Conservation (phyloP, 1,140 invertebrate species). For the Danaus plexippus region DNA sequence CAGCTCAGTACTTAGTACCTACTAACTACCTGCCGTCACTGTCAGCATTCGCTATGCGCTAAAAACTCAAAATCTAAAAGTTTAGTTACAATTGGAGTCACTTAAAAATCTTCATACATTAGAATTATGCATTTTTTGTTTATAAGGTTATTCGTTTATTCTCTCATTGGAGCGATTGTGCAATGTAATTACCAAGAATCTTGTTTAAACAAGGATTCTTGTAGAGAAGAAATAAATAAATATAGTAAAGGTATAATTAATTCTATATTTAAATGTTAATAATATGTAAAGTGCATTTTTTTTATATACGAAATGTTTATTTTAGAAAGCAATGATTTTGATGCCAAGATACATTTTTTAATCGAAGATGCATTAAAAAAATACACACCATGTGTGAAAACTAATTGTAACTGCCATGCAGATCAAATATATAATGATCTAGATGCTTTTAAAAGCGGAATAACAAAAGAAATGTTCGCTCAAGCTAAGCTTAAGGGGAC, state of each 20-base stretch:
- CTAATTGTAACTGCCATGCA: slow-evolving; percentile 76
- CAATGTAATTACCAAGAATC: slow-evolving; percentile 10
- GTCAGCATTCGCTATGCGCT: no score
- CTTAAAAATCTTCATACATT: no score
- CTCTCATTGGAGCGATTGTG: background rate
- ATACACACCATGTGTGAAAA: slow-evolving; percentile 60
- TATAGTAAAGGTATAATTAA: slow-evolving; percentile 20
- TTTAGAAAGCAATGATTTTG: slow-evolving; percentile 56
- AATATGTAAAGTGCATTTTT: background rate
- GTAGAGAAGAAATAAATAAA: slow-evolving; percentile 18
- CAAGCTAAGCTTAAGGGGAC: slow-evolving; percentile 76
- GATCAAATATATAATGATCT: slow-evolving; percentile 80
- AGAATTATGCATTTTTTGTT: no score
- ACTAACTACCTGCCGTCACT: no score
- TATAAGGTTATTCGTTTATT: no score
- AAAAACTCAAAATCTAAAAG: no score
- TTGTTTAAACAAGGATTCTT: slow-evolving; percentile 11
- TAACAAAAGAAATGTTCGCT: slow-evolving; percentile 78
- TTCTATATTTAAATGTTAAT: background rate
- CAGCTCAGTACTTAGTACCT: no score
- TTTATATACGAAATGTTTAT: background rate
- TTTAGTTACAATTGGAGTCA: no score
- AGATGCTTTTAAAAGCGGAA: slow-evolving; percentile 76
- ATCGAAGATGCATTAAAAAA: slow-evolving; percentile 53
- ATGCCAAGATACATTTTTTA: slow-evolving; percentile 43